Evolutionary conservation across 2,113 vertebrate species (phyloP).

Genomic region (Ochotona princeps): DNA sequence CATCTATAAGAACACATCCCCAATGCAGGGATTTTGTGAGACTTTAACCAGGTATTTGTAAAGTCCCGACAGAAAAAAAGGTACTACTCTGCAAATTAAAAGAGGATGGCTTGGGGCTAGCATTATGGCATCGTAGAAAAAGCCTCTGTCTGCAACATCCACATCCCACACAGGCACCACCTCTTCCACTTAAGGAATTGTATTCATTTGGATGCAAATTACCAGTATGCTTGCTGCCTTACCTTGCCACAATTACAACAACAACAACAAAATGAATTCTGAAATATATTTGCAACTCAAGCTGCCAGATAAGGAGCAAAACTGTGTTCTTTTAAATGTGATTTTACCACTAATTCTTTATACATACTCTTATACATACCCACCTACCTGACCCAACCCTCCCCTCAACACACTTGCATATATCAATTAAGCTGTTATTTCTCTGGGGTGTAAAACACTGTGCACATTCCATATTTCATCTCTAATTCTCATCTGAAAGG

Average conservation of each 20-base stretch:
- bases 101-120: not conserved
- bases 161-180: no score
- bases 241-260: not conserved
- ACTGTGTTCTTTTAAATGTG: slow-evolving; percentile 24
- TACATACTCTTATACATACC: not conserved
- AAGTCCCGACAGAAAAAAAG: not conserved
- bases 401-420: not conserved
- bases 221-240: not conserved
- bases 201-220: not conserved
- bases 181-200: no score
- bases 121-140: no score
- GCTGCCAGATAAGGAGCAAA: not conserved
- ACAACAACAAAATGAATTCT: not conserved
- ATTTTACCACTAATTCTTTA: slow-evolving; percentile 28
- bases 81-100: not conserved
- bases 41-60: slow-evolving; percentile 2
- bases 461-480: slow-evolving; percentile 3
- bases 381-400: no score
- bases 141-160: no score
- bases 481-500: slow-evolving; percentile 34
- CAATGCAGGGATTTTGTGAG: not conserved
- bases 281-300: slow-evolving; percentile 34
- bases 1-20: slow-evolving; percentile 43
- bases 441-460: not conserved
- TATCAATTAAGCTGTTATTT: not conserved